Base-by-base conservation (phyloP, 2,113 vertebrate species). In the Cygnus buccinator region DNA sequence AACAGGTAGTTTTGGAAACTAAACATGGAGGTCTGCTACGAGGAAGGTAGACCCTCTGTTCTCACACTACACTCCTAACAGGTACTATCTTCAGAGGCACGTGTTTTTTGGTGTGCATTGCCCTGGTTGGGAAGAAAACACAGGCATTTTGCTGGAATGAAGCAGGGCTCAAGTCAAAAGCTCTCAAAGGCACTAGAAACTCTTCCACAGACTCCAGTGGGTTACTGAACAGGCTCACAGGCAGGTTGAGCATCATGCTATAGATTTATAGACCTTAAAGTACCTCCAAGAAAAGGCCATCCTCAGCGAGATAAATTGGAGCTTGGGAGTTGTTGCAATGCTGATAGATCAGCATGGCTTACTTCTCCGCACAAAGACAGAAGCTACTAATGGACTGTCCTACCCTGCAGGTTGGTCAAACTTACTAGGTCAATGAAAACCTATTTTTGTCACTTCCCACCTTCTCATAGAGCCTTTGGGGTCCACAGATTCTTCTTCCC, bases 181-280 rank as follows among this genome's bases (percentile, higher is more conserved):
- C 1, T 87, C 8, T 63, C 0, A 0, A 81, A 84, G 13, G 19
- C 9, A 5, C 68, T 17, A 13, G 19, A 22, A 39, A 41, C 33
- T 10, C 11, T 74, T 55, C 18, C 29, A 33, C 31, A 33, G 22
- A 33, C 20, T 43, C 57, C 26, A 31, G 23, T 39, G 25, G 25
- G 37, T 41, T 31, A 31, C 25, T 10, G 9, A 18, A 57, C 54
- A 55, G 54, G 28, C 28, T 26, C 54, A 55, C 28, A 18, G 28
- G 54, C 54, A 57, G 28, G 29, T 10, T 10, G 54, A 29, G 54
- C 54, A 57, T 28, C 3, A 9, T 57, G 28, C 15, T 31, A 18
- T 28, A 57, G 54, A 57, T 57, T 31, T 57, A 29, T 31, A 57
- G 54, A 28, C 28, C 54, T 57, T 31, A 28, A 31, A 29, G 29